These are phyloP conservation scores for Tipula confusa DNA, from an alignment of 2,888 invertebrate species.

Conservation along the genomic window DNA sequence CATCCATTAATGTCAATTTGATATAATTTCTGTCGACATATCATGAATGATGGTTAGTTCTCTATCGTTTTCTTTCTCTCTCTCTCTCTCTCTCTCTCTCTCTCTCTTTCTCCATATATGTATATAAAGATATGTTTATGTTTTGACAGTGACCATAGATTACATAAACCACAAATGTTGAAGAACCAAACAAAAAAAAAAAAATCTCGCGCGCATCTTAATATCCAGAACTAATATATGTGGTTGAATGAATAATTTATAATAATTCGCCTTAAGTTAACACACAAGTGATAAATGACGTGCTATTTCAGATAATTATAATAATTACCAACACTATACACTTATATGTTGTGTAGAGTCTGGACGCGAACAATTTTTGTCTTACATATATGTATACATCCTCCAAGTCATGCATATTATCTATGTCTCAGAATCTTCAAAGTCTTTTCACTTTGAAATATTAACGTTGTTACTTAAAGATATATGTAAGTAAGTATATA, in stretches of 20 bases:
- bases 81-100: too few relatives aligned
- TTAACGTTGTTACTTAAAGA: background rate
- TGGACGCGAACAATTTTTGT: conserved; percentile 16
- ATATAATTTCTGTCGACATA: background rate
- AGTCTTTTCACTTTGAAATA: background rate
- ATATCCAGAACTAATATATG: conserved; percentile 12
- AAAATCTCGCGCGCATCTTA: background rate
- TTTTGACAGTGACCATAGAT: conserved; percentile 5
- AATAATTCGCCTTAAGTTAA: conserved; percentile 20
- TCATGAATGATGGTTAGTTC: background rate
- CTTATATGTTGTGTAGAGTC: background rate
- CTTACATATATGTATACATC: background rate
- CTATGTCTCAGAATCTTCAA: background rate
- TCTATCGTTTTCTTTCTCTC: too few relatives aligned
- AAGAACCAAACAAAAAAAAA: background rate
- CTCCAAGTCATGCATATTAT: background rate
- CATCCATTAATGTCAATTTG: background rate
- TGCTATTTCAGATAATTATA: conserved; percentile 20
- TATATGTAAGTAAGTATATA: too few relatives aligned
- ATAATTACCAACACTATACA: background rate
- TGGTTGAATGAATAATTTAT: background rate
- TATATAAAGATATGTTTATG: background rate
- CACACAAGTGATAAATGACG: conserved; percentile 25
- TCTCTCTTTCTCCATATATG: background rate
- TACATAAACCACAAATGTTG: background rate